Conservation (phyloP, 2,888 invertebrate species). For the Pimpla rufipes region DNA sequence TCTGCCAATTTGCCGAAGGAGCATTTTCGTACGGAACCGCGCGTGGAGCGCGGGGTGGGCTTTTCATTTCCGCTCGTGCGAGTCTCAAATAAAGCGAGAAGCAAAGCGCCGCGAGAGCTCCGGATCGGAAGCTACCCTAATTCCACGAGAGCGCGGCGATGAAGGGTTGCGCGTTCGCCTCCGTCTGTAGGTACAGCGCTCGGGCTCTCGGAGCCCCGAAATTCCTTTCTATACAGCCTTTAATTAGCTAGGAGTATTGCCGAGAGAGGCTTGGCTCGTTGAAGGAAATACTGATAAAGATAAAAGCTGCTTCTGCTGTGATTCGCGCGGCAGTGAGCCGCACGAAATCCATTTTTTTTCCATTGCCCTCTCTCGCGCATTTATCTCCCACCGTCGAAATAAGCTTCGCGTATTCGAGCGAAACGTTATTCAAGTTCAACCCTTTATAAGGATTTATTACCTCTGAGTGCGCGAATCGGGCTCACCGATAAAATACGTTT, state of each 20-base stretch:
- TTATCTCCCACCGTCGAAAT: slow-evolving; percentile 11
- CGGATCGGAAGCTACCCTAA: slow-evolving; percentile 18
- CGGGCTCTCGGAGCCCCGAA: slow-evolving; percentile 4
- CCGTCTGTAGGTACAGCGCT: neutral
- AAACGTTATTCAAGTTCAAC: slow-evolving; percentile 27
- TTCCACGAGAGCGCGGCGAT: slow-evolving; percentile 25
- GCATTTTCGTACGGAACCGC: slow-evolving; percentile 5
- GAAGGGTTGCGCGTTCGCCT: slow-evolving; percentile 23
- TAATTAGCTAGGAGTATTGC: slow-evolving; percentile 36
- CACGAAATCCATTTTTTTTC: slow-evolving; percentile 26
- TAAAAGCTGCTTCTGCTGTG: slow-evolving; percentile 26
- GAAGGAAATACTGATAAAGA: slow-evolving; percentile 31
- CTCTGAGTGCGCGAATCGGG: slow-evolving; percentile 34
- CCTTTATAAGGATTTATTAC: slow-evolving; percentile 47
- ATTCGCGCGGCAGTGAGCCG: slow-evolving; percentile 6
- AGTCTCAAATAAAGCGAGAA: slow-evolving; percentile 25
- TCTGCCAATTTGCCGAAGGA: slow-evolving; percentile 1
- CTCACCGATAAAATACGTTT: slow-evolving; percentile 49
- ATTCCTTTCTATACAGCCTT: slow-evolving; percentile 33
- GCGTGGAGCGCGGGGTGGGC: neutral
- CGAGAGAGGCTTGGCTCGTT: neutral
- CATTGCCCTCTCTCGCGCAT: slow-evolving; percentile 14
- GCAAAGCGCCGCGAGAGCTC: slow-evolving; percentile 16
- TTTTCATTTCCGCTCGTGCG: slow-evolving; percentile 21
- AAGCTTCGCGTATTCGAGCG: slow-evolving; percentile 23